Evolutionary conservation across 2,113 vertebrate species (phyloP).

Genomic region (Corythornis madagascariensis): DNA sequence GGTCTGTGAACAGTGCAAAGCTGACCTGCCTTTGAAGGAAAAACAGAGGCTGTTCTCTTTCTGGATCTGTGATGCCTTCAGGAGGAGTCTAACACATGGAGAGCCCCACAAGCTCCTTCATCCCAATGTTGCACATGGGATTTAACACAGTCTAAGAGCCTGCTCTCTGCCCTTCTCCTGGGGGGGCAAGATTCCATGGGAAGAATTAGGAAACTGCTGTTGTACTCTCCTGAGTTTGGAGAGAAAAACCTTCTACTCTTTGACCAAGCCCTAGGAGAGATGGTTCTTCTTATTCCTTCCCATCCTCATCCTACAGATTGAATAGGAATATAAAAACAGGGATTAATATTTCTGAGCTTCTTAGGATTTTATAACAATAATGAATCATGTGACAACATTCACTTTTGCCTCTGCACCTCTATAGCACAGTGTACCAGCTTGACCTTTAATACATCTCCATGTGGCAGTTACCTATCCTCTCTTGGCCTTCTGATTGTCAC

Average conservation of each 20-base stretch:
- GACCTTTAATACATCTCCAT: neutral
- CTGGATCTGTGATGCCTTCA: neutral
- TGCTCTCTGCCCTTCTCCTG: neutral
- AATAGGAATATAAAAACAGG: neutral
- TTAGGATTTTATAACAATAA: neutral
- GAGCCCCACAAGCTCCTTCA: neutral
- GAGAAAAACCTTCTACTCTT: neutral
- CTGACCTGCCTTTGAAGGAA: neutral
- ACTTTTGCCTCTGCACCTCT: neutral
- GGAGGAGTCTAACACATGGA: neutral
- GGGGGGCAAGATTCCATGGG: neutral
- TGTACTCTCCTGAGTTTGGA: neutral
- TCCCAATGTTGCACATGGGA: neutral
- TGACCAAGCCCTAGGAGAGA: neutral
- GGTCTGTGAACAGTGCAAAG: neutral
- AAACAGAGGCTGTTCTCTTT: neutral
- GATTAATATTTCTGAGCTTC: neutral
- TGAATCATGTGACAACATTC: neutral
- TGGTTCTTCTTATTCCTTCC: neutral
- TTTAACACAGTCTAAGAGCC: neutral
- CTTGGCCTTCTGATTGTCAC: neutral
- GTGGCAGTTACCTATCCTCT: neutral
- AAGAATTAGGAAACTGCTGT: neutral
- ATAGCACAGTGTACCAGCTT: neutral
- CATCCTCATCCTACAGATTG: neutral